Conservation (phyloP, 2,888 invertebrate genomes). For the Coenonympha arcania region DNA sequence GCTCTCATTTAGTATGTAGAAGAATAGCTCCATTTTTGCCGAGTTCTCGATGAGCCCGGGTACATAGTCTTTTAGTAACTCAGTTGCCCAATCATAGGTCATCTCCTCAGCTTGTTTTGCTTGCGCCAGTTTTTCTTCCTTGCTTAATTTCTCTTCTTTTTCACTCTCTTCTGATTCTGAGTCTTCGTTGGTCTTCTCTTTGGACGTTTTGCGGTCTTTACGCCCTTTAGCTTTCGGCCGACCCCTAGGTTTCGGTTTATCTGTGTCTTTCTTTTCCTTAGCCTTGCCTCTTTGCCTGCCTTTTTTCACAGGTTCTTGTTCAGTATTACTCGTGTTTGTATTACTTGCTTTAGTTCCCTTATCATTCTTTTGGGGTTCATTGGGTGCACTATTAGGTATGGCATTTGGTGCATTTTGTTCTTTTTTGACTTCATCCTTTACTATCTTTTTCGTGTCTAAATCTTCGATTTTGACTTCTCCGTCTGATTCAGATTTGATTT, state of each 20-base stretch:
- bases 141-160: slow-evolving; percentile 74
- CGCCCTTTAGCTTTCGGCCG: slow-evolving; percentile 61
- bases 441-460: slow-evolving; percentile 66
- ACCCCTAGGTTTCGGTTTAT: slow-evolving; percentile 50
- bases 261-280: slow-evolving; percentile 49
- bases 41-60: slow-evolving; percentile 94
- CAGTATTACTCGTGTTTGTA: slow-evolving; percentile 22
- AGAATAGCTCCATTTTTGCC: slow-evolving; percentile 95
- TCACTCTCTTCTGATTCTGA: slow-evolving; percentile 71
- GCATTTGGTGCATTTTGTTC: slow-evolving; percentile 19
- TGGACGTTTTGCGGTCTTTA: slow-evolving; percentile 64
- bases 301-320: slow-evolving; percentile 50
- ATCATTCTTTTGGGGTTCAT: slow-evolving; percentile 13
- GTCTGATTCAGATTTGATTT: slow-evolving; percentile 69
- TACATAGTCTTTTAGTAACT: slow-evolving; percentile 87
- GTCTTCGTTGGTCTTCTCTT: slow-evolving; percentile 72
- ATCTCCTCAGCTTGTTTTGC: slow-evolving; percentile 84
- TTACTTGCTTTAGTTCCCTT: slow-evolving; percentile 27
- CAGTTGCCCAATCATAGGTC: slow-evolving; percentile 91
- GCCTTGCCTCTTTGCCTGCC: slow-evolving; percentile 46
- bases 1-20: slow-evolving; percentile 92
- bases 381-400: slow-evolving; percentile 29
- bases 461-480: slow-evolving; percentile 71
- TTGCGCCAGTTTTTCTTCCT: slow-evolving; percentile 72
- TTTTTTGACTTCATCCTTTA: slow-evolving; percentile 57